A percentile compares a stretch with the other conserved stretches of the same genome.
phyloP scores from a whole-genome alignment of 2,797 vertebrate species.

The Notolabrus celidotus region DNA sequence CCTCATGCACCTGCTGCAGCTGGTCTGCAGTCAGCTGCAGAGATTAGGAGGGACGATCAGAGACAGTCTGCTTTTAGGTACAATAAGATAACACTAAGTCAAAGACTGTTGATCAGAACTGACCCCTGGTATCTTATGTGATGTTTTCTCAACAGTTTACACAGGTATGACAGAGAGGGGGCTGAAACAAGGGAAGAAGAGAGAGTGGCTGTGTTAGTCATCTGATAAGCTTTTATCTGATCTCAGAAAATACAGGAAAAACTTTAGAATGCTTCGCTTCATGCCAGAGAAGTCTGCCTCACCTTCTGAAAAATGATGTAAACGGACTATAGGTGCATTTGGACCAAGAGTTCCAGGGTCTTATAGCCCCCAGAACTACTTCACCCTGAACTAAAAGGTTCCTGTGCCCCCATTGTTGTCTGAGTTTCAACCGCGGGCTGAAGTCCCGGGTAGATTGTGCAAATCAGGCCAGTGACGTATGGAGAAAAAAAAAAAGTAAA shows the following conservation, averaged over 20 bases:
- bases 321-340: too few species aligned
- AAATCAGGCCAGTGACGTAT: too few species aligned
- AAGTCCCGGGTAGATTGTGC: too few species aligned
- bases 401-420: too few species aligned
- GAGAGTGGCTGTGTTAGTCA: not conserved
- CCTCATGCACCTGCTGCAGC: conserved; percentile 33
- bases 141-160: not conserved
- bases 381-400: too few species aligned
- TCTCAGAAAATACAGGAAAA: not conserved
- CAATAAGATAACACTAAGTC: not conserved
- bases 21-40: not conserved
- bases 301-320: not conserved
- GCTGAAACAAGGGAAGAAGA: not conserved
- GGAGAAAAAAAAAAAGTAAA: too few species aligned
- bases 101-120: not conserved
- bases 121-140: not conserved
- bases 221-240: not conserved
- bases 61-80: not conserved
- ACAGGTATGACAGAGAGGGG: conserved; percentile 2
- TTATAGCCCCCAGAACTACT: too few species aligned
- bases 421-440: too few species aligned
- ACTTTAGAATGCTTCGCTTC: not conserved
- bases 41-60: not conserved
- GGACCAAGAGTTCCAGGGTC: too few species aligned
- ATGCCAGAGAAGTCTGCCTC: conserved; percentile 2